Evolutionary conservation across 2,888 invertebrate genomes (phyloP), one percentile per base, ranked within the genome.

Genomic region (Heliconius charithonia): DNA sequence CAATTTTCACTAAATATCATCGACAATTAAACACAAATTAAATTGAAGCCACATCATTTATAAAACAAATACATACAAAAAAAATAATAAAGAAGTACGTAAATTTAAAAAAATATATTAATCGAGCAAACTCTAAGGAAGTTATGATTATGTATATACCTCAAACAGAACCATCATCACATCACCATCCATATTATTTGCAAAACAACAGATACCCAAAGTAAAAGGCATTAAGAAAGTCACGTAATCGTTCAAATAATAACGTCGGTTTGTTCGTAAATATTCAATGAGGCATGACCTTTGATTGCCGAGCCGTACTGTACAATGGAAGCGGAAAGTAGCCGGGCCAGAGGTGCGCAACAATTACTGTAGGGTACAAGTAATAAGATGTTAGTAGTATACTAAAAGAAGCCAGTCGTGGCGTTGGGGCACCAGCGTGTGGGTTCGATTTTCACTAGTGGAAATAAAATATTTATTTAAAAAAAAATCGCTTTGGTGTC

Each of bases 291-390:
- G 83, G 83, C 85, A 83, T 85, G 85, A 85, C 84, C 84, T 84
- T 84, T 85, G 85, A 83, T 85, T 83, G 82, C 79, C 78, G 81
- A 80, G 82, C 81, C 81, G 81, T 81, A 84, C 78, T 84, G 85
- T 84, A 91, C 91, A 91, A 91, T 91, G 85, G 89, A 84, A 87
- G 90, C 91, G 88, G 88, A 87, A 90, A 92, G 91, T 91, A 92
- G 92, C 90, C 84, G 86, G 87, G 90, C 86, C 88, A 89, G 88
- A 89, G 91, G 92, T 90, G 89, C 88, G 89, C 88, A 89, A 89
- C 90, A 89, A 89, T 90, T 90, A 89, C 81, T 76, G 51, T 67
- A 65, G 22, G 83, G 85, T 67, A 0, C 83, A 88, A 88, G 83
- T 65, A 22, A 85, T 22, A 25, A 45, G 67, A 67, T 41, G 12